Base-by-base conservation (phyloP, 1,140 invertebrate genomes). In the Penaeus indicus region DNA sequence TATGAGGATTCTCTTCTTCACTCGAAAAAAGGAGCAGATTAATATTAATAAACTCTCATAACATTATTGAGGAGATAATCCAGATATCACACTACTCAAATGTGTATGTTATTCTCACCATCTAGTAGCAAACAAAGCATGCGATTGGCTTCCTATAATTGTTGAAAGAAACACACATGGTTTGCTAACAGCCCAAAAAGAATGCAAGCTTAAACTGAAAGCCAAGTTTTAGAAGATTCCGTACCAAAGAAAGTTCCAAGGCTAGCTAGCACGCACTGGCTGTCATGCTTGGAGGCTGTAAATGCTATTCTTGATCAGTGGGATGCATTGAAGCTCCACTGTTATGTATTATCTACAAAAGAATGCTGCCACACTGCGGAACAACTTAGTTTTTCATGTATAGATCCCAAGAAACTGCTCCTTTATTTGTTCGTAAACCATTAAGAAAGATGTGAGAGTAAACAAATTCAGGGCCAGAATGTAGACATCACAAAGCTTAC, bases 371-470 rank as follows among this genome's bases (percentile, higher is more conserved):
- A 78, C 60, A 86, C 84, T 60, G 75, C 78, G 22, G 32, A 81
- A 22, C 69, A 85, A 87, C 77, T 87, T 69, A 63, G 62, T 38
- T n/a, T 64, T 61, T 75, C 85, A 21, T 86, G 64, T 54, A 86
- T 69, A 47, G 77, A 87, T 87, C 62, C 77, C n/a, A 77, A 80
- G 47, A 87, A 81, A 69, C 63, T 87, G 27, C 77, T 18, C 78
- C 79, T 87, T 87, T 67, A 27, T 87, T 82, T 87, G 85, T 81
- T 81, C 61, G 78, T 60, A 87, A 82, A 87, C 84, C 42, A 72
- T 61, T 32, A 81, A 81, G 79, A 77, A 87, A 87, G 79, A 81
- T 47, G 62, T 87, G 21, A 81, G 47, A 42, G 77, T 86, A 5
- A 86, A 86, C 60, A 81, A 87, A 61, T 22, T 87, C 63, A 86